A percentile compares a stretch with the other conserved stretches of the same genome.
Evolutionary conservation across 2,113 vertebrate species (phyloP).

Genomic region (Bubalus kerabau): DNA sequence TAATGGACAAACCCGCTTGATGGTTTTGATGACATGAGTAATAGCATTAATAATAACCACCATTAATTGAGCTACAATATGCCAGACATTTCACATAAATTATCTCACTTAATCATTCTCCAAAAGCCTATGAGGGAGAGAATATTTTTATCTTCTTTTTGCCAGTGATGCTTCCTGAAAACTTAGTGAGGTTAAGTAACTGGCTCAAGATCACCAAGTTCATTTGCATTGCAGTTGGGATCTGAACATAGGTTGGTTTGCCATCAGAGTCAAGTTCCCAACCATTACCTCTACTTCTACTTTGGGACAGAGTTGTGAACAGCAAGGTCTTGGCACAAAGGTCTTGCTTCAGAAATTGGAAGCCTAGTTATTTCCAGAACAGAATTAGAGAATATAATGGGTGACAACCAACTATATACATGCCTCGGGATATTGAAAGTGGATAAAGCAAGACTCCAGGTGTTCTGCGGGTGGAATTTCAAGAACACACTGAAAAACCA

Average conservation of each 20-base stretch:
- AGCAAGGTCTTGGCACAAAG: neutral
- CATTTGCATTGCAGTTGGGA: neutral
- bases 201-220: neutral
- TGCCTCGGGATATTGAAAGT: neutral
- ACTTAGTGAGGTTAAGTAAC: neutral
- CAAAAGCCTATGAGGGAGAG: neutral
- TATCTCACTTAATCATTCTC: neutral
- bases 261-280: neutral
- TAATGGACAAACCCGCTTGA: neutral
- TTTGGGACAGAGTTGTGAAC: neutral
- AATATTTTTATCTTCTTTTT: neutral
- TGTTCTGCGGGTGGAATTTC: slow-evolving; percentile 40
- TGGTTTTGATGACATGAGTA: neutral
- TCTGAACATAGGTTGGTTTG: neutral
- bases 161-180: neutral
- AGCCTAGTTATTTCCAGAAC: neutral
- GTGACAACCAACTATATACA: neutral
- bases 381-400: neutral
- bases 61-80: neutral
- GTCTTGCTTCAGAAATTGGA: slow-evolving; percentile 15
- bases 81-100: neutral
- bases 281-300: neutral
- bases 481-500: slow-evolving; percentile 9
- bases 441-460: slow-evolving; percentile 35
- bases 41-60: neutral